A percentile compares a stretch with the other conserved stretches of the same genome.
Conservation (phyloP, 1,140 invertebrate genomes). For the Octopus bimaculoides region DNA sequence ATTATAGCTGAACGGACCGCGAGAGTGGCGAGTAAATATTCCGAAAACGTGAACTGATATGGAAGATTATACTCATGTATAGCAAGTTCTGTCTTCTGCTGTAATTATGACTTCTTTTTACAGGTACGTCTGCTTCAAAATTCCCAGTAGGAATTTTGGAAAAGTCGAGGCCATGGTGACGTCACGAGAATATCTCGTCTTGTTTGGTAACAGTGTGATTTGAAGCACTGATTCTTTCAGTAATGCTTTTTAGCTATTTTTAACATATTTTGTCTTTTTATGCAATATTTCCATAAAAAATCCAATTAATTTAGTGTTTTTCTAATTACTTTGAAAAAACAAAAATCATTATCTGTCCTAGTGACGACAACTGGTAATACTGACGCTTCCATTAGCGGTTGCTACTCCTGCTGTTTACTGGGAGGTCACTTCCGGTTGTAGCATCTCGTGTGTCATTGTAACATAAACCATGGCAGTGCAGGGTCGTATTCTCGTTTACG, state of each 20-base stretch:
- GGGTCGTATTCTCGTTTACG: constrained; percentile 83
- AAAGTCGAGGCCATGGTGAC: constrained; percentile 47
- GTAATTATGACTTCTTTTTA: constrained; percentile 14
- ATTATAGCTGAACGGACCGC: constrained; percentile 59
- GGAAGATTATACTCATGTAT: constrained; percentile 15
- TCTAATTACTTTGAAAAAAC: no score
- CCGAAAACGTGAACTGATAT: constrained; percentile 9
- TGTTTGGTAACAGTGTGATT: constrained; percentile 6
- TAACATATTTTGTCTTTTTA: no score
- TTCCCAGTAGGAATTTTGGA: constrained; percentile 26
- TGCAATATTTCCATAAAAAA: no score
- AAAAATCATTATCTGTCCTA: no score
- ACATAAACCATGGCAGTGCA: constrained; percentile 26
- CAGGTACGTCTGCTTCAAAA: constrained; percentile 9
- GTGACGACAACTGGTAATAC: no score
- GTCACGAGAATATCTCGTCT: constrained; percentile 29
- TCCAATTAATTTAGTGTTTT: no score
- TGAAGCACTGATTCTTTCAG: not conserved
- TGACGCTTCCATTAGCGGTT: no score
- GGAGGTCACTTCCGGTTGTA: not conserved
- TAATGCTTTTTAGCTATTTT: no score
- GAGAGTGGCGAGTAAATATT: constrained; percentile 11
- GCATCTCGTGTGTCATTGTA: not conserved
- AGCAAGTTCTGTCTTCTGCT: constrained; percentile 6
- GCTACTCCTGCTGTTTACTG: no score